A percentile compares a stretch with the other conserved stretches of the same genome.
Evolutionary conservation across 2,888 invertebrate genomes (phyloP).

Genomic region (Coelopa pilipes): DNA sequence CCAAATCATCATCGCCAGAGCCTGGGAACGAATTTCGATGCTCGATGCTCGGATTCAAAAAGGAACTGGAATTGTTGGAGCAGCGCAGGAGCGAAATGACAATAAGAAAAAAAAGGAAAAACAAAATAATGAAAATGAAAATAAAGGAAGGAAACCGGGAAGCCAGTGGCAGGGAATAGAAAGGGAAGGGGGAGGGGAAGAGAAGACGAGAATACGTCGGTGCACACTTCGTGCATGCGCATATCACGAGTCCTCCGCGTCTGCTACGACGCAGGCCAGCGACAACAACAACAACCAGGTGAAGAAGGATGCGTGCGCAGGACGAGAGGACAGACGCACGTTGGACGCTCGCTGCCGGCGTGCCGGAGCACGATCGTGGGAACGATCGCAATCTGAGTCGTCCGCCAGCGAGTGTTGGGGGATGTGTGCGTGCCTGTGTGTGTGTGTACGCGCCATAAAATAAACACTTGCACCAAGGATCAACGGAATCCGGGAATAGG

Average conservation of each 20-base stretch:
- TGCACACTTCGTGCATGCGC: conserved; percentile 40
- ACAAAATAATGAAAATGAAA: neutral
- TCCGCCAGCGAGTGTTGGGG: neutral
- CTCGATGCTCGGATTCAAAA: neutral
- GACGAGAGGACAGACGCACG: conserved; percentile 33
- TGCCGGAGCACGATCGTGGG: conserved; percentile 24
- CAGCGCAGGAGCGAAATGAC: neutral
- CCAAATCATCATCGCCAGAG: conserved; percentile 35
- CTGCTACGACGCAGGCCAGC: neutral
- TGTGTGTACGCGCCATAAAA: conserved; percentile 5
- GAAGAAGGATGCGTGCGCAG: conserved; percentile 1
- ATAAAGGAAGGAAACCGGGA: conserved; percentile 4
- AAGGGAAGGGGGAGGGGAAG: neutral
- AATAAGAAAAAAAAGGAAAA: conserved; percentile 8
- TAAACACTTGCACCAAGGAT: conserved; percentile 31
- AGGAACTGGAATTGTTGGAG: conserved; percentile 9
- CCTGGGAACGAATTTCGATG: conserved; percentile 21
- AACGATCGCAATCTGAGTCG: no score
- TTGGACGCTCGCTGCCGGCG: conserved; percentile 24
- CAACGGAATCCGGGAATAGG: neutral
- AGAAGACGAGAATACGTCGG: neutral
- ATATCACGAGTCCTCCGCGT: conserved; percentile 38
- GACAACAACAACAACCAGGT: neutral
- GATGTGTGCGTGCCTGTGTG: neutral
- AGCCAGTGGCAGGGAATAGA: neutral